Base-by-base conservation (phyloP, 2,888 invertebrate species). In the Conchocele bisecta region DNA sequence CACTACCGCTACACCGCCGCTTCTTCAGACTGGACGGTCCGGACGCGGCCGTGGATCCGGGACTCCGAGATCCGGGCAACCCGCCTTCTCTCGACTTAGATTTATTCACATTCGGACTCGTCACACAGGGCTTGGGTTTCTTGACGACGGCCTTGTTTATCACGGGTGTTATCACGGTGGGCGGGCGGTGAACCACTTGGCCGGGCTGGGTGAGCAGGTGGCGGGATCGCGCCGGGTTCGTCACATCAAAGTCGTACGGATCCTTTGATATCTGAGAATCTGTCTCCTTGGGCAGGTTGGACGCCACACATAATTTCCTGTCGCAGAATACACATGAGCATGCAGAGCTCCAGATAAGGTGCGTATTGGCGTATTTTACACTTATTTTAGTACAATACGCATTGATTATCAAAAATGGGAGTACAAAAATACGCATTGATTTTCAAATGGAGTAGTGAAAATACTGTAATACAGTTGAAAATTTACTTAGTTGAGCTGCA, bases 281-380 rank as follows among this genome's bases (percentile, higher is more conserved):
- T 28, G 84, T 74, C 37, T 88, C 89, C 51, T 86, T 85, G 13
- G 89, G 88, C 50, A 89, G 75, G 51, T 88, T 87, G 2, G 89
- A 87, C 73, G 89, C 89, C 31, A 89, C 85, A 85, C 89, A 89
- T 51, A 89, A 73, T 83, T 89, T 89, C 67, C 89, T 89, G 84
- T 11, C 83, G 84, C 41, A 59, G 53, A n/a, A n/a, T n/a, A n/a
- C n/a, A n/a, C n/a, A n/a, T n/a, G n/a, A n/a, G n/a, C n/a, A n/a
- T n/a, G n/a, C n/a, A n/a, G n/a, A n/a, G n/a, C n/a, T n/a, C n/a
- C n/a, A n/a, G n/a, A n/a, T n/a, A n/a, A n/a, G n/a, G n/a, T n/a
- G n/a, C n/a, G n/a, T n/a, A n/a, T n/a, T n/a, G n/a, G n/a, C n/a
- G n/a, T n/a, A n/a, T n/a, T n/a, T n/a, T n/a, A n/a, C n/a, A n/a